Evolutionary conservation across 2,113 vertebrate species (phyloP).

Genomic region (Pampusana beccarii): DNA sequence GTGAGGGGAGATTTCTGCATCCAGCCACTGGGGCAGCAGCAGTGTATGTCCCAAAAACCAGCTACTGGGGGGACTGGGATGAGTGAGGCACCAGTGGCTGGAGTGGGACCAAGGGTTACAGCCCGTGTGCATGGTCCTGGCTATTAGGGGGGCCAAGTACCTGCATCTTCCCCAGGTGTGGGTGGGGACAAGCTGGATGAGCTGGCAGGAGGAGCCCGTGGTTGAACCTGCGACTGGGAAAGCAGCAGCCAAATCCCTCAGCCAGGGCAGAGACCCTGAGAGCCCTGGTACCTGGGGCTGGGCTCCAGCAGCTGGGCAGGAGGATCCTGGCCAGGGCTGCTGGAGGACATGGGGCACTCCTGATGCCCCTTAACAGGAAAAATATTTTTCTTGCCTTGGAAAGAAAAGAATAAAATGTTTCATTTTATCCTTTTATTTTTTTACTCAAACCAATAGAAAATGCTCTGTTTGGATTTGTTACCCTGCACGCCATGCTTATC

Average conservation of each 20-base stretch:
- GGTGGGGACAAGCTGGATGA: not conserved
- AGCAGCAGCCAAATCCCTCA: not conserved
- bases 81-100: not conserved
- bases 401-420: not conserved
- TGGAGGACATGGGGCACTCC: rapidly evolving
- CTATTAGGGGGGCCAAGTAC: not conserved
- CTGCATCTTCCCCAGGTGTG: not conserved
- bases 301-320: not conserved
- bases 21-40: not conserved
- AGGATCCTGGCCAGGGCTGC: not conserved
- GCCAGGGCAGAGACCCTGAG: not conserved
- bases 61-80: not conserved
- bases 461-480: not conserved
- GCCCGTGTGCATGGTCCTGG: too few relatives aligned
- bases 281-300: not conserved
- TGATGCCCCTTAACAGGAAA: not conserved
- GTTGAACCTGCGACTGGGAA: not conserved
- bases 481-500: not conserved
- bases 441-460: not conserved
- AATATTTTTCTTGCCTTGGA: not conserved
- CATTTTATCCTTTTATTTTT: not conserved
- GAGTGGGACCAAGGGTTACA: not conserved
- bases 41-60: not conserved
- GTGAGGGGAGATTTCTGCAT: not conserved
- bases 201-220: not conserved